Evolutionary conservation across 2,888 invertebrate species (phyloP).

Genomic region (Criorhina ranunculi): DNA sequence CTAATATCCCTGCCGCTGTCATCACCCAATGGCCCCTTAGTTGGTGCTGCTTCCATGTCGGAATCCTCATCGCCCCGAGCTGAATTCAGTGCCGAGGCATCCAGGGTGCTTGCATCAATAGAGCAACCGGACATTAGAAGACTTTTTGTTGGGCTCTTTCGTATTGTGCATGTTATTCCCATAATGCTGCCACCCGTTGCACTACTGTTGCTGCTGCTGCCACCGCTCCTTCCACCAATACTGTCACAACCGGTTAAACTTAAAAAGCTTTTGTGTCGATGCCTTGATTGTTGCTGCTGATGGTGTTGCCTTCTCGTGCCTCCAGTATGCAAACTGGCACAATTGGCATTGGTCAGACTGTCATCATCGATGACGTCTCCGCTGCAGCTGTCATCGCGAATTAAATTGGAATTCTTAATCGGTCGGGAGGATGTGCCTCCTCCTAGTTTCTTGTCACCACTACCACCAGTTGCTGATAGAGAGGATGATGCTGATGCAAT

Average conservation of each 20-base stretch:
- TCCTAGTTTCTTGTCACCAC: constrained; percentile 15
- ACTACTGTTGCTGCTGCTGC: constrained; percentile 69
- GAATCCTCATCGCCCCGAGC: constrained; percentile 66
- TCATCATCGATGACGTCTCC: constrained; percentile 55
- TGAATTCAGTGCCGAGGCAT: constrained; percentile 36
- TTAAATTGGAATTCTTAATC: constrained; percentile 65
- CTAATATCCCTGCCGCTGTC: constrained; percentile 75
- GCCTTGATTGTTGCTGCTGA: constrained; percentile 73
- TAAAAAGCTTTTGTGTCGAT: constrained; percentile 81
- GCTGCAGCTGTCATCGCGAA: constrained; percentile 63
- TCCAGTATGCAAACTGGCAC: constrained; percentile 37
- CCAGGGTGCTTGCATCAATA: constrained; percentile 59
- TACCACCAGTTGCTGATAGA: constrained; percentile 78
- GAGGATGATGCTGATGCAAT: constrained; percentile 72
- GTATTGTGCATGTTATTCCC: constrained; percentile 72
- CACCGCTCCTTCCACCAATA: constrained; percentile 72
- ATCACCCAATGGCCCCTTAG: constrained; percentile 63
- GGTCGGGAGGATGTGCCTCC: constrained; percentile 23
- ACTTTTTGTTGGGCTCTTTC: constrained; percentile 71
- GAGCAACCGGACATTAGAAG: constrained; percentile 72
- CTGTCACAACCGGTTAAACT: constrained; percentile 67
- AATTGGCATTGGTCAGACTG: constrained; percentile 63
- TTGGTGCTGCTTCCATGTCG: constrained; percentile 71
- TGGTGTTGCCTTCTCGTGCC: constrained; percentile 57
- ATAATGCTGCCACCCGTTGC: constrained; percentile 70